A percentile compares a stretch with the other conserved stretches of the same genome.
These are phyloP conservation scores for Drosophila kurseongensis DNA, from an alignment of 1,140 invertebrate species.

Conservation along the genomic window DNA sequence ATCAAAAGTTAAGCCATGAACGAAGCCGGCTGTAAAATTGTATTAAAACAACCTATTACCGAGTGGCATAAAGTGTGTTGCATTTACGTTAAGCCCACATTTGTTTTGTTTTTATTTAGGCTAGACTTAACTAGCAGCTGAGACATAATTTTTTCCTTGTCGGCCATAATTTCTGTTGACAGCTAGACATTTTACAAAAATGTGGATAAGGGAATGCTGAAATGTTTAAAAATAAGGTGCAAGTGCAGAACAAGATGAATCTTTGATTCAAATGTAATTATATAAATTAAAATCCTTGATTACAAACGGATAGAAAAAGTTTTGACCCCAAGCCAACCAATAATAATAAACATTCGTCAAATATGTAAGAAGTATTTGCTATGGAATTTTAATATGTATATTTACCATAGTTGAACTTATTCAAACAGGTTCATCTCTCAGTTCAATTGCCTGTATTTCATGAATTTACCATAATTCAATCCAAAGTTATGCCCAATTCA, in stretches of 20 bases:
- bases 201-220: background rate
- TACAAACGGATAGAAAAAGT: too few relatives aligned
- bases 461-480: conserved; percentile 21
- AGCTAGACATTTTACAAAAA: background rate
- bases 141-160: background rate
- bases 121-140: background rate
- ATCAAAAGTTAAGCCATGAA: conserved; percentile 8
- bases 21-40: background rate
- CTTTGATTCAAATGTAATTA: too few relatives aligned
- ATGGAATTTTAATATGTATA: background rate
- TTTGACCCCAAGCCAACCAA: background rate
- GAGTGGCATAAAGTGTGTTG: background rate
- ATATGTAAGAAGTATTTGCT: background rate
- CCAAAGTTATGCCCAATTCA: conserved; percentile 23
- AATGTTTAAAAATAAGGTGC: background rate
- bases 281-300: too few relatives aligned
- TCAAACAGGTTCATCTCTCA: background rate
- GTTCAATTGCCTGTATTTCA: conserved; percentile 15
- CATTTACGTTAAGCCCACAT: background rate
- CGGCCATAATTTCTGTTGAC: background rate
- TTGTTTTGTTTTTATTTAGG: background rate
- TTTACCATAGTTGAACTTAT: too few relatives aligned
- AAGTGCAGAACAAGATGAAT: background rate
- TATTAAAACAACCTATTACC: background rate
- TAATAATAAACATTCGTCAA: background rate